These are phyloP conservation scores for Chymomyza costata DNA, from an alignment of 1,140 invertebrate species.

Conservation along the genomic window DNA sequence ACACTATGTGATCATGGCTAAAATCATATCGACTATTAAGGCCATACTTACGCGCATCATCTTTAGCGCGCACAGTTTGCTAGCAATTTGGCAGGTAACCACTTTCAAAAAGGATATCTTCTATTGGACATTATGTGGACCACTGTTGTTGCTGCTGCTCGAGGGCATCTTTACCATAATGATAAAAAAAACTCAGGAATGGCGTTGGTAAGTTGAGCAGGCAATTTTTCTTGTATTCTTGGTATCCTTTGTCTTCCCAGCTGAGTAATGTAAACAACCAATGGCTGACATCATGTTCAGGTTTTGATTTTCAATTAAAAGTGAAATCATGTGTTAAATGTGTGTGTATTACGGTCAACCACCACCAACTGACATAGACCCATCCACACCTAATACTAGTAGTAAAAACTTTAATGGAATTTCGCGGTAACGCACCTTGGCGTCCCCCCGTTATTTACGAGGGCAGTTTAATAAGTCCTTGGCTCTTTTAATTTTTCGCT, in stretches of 20 bases:
- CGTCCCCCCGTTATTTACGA: too few species aligned
- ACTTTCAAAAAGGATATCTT: slow-evolving; percentile 82
- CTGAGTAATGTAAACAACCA: slow-evolving; percentile 62
- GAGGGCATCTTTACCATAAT: slow-evolving; percentile 90
- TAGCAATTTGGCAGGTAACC: slow-evolving; percentile 89
- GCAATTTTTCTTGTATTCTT: background rate
- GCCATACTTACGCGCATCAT: slow-evolving; percentile 87
- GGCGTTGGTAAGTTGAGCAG: slow-evolving; percentile 85
- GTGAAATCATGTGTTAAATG: slow-evolving; percentile 74
- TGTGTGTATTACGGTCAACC: slow-evolving; percentile 22
- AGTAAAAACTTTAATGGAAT: slow-evolving; percentile 72
- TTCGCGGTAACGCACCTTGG: slow-evolving; percentile 25
- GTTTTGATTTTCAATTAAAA: slow-evolving; percentile 75
- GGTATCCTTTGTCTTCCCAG: background rate
- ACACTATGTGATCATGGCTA: slow-evolving; percentile 78
- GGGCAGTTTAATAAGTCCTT: too few species aligned
- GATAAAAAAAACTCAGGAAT: slow-evolving; percentile 89
- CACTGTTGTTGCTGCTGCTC: slow-evolving; percentile 84
- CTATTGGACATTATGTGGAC: slow-evolving; percentile 86
- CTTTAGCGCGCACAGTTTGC: slow-evolving; percentile 85
- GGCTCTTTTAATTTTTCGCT: too few species aligned
- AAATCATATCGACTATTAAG: slow-evolving; percentile 86
- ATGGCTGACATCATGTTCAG: slow-evolving; percentile 59
- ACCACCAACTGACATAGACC: slow-evolving; percentile 19
- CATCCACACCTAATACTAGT: slow-evolving; percentile 12